phyloP scores from a whole-genome alignment of 92 coral and sea anemone genomes.

The Galaxea fascicularis region DNA sequence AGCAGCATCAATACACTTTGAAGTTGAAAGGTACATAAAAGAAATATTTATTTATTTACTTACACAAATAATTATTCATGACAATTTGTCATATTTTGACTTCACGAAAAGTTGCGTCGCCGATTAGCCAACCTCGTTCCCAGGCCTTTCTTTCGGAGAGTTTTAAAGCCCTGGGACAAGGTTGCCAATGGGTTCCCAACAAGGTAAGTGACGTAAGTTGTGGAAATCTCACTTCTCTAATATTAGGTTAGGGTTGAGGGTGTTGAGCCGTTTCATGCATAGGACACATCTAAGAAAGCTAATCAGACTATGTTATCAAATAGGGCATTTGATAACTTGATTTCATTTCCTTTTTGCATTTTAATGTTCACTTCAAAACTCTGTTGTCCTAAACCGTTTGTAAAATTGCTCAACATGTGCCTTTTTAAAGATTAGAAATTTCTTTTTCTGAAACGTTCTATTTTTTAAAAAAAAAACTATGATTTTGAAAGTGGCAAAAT shows the following conservation, averaged over 20 bases:
- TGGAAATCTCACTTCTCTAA: neutral
- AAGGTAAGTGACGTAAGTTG: neutral
- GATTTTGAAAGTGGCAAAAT: neutral
- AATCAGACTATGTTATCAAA: too few relatives aligned
- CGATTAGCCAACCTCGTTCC: too few relatives aligned
- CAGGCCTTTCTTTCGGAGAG: neutral
- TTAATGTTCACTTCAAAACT: neutral
- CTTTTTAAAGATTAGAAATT: neutral
- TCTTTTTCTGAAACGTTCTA: neutral
- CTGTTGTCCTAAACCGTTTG: neutral
- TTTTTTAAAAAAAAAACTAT: neutral
- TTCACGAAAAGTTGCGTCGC: neutral
- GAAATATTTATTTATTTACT: neutral
- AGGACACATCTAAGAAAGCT: neutral
- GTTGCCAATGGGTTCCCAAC: neutral
- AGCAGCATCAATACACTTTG: neutral
- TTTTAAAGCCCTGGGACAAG: neutral
- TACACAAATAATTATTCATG: neutral
- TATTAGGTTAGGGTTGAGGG: neutral
- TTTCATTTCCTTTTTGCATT: neutral
- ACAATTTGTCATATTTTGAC: too few relatives aligned
- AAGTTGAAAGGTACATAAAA: neutral
- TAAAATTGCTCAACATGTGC: neutral
- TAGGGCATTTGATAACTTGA: neutral
- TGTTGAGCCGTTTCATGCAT: neutral